Conservation (phyloP, 2,113 vertebrate genomes). For the Callaeas wilsoni region DNA sequence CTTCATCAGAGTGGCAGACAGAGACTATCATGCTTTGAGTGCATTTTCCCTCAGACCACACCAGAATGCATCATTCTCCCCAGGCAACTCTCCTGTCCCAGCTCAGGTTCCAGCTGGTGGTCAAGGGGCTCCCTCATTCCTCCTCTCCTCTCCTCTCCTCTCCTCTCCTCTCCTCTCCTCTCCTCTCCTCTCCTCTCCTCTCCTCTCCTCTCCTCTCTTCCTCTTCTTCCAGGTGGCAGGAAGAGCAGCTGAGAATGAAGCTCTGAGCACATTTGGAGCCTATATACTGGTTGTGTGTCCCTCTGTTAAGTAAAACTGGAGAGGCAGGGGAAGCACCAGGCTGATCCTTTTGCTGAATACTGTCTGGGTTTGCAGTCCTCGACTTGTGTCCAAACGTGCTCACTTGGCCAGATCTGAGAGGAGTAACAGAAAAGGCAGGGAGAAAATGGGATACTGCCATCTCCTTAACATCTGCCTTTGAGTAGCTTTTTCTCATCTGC, state of each 20-base stretch:
- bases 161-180: too few species aligned
- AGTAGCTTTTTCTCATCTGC: neutral
- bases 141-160: neutral
- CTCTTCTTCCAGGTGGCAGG: neutral
- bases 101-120: neutral
- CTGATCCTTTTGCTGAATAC: neutral
- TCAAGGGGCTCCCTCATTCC: neutral
- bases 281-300: neutral
- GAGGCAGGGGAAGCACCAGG: accelerated
- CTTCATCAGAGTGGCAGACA: neutral
- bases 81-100: neutral
- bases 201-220: too few species aligned
- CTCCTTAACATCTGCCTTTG: neutral
- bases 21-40: neutral
- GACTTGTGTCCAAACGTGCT: neutral
- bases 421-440: neutral
- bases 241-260: neutral
- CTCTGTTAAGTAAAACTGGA: neutral
- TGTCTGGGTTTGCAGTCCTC: neutral
- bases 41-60: neutral
- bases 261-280: neutral
- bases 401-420: neutral
- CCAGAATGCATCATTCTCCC: neutral
- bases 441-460: neutral
- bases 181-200: too few species aligned